phyloP scores from a whole-genome alignment of 2,888 invertebrate species.

The Aromia moschata region DNA sequence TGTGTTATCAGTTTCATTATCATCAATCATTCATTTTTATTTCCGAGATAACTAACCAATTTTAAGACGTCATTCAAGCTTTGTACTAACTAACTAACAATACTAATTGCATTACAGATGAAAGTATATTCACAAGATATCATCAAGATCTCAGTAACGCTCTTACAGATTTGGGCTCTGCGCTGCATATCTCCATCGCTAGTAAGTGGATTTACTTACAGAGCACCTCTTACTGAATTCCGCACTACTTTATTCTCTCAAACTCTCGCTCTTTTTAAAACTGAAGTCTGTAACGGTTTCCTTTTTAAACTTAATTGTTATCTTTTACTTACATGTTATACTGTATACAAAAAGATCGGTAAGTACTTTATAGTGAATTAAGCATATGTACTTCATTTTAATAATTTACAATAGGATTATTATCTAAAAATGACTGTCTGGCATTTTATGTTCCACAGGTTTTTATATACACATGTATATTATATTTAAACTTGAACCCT shows the following conservation, averaged over 20 bases:
- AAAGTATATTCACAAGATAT: constrained; percentile 70
- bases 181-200: constrained; percentile 73
- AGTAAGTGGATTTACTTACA: constrained; percentile 67
- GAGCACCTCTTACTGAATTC: constrained; percentile 17
- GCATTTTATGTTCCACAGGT: too few species aligned
- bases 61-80: not conserved
- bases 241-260: not conserved
- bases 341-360: too few species aligned
- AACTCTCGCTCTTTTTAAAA: not conserved
- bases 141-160: constrained; percentile 70
- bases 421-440: too few species aligned
- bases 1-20: too few species aligned
- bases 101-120: constrained; percentile 62
- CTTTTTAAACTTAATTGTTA: too few species aligned
- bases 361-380: too few species aligned
- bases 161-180: constrained; percentile 70
- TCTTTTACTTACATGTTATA: too few species aligned
- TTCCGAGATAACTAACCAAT: not conserved
- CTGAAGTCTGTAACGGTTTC: too few species aligned
- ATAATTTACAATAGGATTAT: too few species aligned
- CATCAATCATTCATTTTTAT: not conserved
- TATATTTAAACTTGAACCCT: too few species aligned
- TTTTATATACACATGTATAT: too few species aligned
- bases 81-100: not conserved
- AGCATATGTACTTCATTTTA: too few species aligned